Conservation (phyloP, 2,797 vertebrate species). For the Liasis olivaceus region DNA sequence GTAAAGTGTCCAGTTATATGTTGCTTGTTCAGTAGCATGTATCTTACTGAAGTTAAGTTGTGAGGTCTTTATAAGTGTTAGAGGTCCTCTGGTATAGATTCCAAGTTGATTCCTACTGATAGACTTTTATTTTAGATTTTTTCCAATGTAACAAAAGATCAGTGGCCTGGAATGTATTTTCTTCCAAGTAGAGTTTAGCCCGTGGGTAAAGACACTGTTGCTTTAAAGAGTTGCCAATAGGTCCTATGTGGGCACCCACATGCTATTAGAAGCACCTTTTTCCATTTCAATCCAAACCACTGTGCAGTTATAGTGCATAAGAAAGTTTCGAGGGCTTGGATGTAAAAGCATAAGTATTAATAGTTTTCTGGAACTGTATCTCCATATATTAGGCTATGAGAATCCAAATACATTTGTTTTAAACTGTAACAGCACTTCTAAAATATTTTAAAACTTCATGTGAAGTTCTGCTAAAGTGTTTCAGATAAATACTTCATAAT, state of each 20-base stretch:
- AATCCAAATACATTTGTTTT: not conserved
- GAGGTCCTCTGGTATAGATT: not conserved
- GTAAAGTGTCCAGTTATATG: not conserved
- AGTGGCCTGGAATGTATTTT: not conserved
- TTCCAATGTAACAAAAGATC: no score
- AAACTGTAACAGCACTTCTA: not conserved
- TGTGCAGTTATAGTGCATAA: no score
- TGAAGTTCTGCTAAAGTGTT: not conserved
- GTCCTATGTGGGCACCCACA: no score
- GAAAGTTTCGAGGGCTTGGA: no score
- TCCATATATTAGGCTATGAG: not conserved
- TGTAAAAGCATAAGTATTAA: not conserved
- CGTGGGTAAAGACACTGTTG: no score
- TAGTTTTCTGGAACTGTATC: not conserved
- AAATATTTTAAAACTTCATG: not conserved
- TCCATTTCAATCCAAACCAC: no score
- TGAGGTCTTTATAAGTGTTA: not conserved
- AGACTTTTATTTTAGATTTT: not conserved
- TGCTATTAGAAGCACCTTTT: no score
- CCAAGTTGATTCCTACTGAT: not conserved
- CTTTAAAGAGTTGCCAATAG: no score
- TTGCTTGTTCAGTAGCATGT: not conserved
- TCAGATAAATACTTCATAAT: not conserved
- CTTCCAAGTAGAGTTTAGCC: no score
- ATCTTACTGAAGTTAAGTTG: not conserved